Conservation (phyloP, 1,140 invertebrate genomes). For the Zaprionus gabonicus region DNA sequence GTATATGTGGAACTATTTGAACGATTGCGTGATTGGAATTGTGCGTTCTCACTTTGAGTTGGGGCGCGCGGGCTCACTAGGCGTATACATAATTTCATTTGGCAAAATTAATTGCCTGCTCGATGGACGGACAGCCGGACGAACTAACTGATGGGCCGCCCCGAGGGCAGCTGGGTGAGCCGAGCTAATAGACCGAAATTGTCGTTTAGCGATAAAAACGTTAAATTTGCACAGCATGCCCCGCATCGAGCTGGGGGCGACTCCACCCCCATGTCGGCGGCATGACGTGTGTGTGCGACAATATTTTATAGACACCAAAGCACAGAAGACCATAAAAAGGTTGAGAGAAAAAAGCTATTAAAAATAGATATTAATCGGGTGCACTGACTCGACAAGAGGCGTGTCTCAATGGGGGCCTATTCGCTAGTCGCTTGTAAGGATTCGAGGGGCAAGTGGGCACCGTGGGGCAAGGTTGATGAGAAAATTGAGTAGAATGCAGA, state of each 20-base stretch:
- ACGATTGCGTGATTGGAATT: slow-evolving; percentile 60
- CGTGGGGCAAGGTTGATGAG: slow-evolving; percentile 1
- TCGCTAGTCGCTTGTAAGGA: slow-evolving; percentile 46
- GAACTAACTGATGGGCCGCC: slow-evolving; percentile 23
- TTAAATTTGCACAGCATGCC: slow-evolving; percentile 28
- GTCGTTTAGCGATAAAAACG: slow-evolving; percentile 51
- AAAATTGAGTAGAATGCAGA: background rate
- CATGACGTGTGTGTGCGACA: slow-evolving; percentile 73
- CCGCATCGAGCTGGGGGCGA: slow-evolving; percentile 6
- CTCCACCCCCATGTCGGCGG: slow-evolving; percentile 20
- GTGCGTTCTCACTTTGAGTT: slow-evolving; percentile 26
- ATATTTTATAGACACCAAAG: slow-evolving; percentile 23
- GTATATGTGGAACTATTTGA: slow-evolving; percentile 8
- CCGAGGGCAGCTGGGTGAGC: slow-evolving; percentile 61
- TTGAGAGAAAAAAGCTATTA: slow-evolving; percentile 22
- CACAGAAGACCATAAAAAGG: background rate
- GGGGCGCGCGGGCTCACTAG: slow-evolving; percentile 38
- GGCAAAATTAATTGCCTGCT: slow-evolving; percentile 65
- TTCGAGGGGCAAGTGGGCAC: slow-evolving; percentile 39
- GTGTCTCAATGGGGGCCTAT: slow-evolving; percentile 9
- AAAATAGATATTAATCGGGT: slow-evolving; percentile 56
- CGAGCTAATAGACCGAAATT: slow-evolving; percentile 64
- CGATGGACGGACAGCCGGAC: background rate
- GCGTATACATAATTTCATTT: slow-evolving; percentile 70
- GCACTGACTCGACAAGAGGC: slow-evolving; percentile 58